These are phyloP conservation scores for Cephus nigrinus DNA, from an alignment of 2,888 invertebrate species.

Conservation along the genomic window DNA sequence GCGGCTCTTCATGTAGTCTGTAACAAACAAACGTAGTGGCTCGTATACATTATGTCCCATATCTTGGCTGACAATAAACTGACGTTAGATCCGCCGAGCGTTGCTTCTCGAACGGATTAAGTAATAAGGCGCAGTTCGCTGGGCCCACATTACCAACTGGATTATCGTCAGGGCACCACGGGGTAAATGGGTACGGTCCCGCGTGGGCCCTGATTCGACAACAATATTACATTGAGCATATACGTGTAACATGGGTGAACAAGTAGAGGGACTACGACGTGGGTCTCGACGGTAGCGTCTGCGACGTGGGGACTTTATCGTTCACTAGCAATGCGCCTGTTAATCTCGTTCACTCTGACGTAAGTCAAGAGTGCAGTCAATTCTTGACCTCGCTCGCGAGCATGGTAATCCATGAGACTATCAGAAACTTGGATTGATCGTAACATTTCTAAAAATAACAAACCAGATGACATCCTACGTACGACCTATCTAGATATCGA, in stretches of 20 bases:
- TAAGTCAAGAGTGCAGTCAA: not conserved
- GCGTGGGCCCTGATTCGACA: not conserved
- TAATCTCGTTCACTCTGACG: not conserved
- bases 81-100: not conserved
- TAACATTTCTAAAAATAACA: not conserved
- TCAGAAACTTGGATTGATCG: not conserved
- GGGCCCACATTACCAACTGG: not conserved
- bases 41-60: not conserved
- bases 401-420: not conserved
- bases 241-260: not conserved
- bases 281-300: not conserved
- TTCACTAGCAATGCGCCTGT: not conserved
- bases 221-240: not conserved
- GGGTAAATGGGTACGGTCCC: not conserved
- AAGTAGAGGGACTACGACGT: not conserved
- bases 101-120: not conserved
- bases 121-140: not conserved
- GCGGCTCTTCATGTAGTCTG: conserved; percentile 78
- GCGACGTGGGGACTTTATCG: not conserved
- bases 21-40: conserved; percentile 54
- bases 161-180: not conserved
- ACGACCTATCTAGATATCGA: not conserved
- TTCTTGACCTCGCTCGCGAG: not conserved
- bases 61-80: not conserved
- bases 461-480: not conserved